Base-by-base conservation (phyloP, 1,140 invertebrate species). In the Plectus sambesii region DNA sequence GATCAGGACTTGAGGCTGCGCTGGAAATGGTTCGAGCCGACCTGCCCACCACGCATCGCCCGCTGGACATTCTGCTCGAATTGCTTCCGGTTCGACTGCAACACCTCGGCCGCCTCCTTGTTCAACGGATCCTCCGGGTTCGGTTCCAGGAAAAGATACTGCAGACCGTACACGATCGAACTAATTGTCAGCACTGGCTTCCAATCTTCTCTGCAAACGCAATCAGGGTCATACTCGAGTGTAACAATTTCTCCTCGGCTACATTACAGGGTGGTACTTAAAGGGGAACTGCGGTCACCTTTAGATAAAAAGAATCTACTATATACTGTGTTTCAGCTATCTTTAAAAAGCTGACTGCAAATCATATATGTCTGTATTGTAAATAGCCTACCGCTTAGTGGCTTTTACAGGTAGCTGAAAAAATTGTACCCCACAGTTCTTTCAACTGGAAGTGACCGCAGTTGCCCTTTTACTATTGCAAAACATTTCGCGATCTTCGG, bases 61-160 rank as follows among this genome's bases (percentile, higher is more conserved):
- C 90, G 87, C 49, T 82, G 79, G 26, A 96, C 90, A 73, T 94
- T 94, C 63, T 88, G 85, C 72, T 96, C 90, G 72, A 97, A 97
- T 46, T 87, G 74, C 62, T 87, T 78, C 70, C 86, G 76, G 71
- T 94, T 94, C 66, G 81, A 88, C 70, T 92, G 87, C 47, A 97
- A 75, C 26, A 94, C 87, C 70, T 94, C 88, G 19, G 92, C 92
- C n/a, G 92, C 92, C 74, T 97, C 90, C 77, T 96, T 96, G 70
- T 97, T 97, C 46, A 97, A 70, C 23, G 90, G 92, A 76, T 97
- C 92, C 75, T 97, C 90, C 12, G 90, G 87, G 75, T 96, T 97
- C 38, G 92, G 92, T 76, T 97, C 92, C 78, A 94, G 75, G 69
- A 97, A 96, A 59, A 96, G 79, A 80, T 92, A 94, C 69, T 94